A percentile compares a stretch with the other conserved stretches of the same genome.
Evolutionary conservation across 2,797 vertebrate species (phyloP).

Genomic region (Melanotaenia nigrans): DNA sequence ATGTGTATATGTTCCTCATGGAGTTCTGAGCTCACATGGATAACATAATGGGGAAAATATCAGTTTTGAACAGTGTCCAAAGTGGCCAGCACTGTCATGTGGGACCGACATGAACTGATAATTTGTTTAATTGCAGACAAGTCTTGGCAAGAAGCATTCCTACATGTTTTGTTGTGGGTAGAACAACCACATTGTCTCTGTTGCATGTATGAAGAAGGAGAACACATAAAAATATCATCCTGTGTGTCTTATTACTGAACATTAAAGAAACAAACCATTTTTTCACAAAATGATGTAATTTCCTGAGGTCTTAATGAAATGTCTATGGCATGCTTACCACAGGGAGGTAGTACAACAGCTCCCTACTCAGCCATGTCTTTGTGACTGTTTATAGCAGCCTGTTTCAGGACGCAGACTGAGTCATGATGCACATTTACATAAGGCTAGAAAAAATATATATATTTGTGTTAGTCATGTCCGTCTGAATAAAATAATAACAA

Average conservation of each 20-base stretch:
- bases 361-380: too few relatives aligned
- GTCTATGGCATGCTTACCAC: too few relatives aligned
- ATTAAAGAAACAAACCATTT: not conserved
- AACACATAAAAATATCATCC: not conserved
- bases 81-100: constrained; percentile 36
- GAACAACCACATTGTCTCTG: not conserved
- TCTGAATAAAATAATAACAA: too few relatives aligned
- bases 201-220: not conserved
- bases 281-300: not conserved
- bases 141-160: constrained; percentile 31
- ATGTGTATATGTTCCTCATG: constrained; percentile 4
- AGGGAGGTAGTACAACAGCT: too few relatives aligned
- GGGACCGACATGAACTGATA: constrained; percentile 27
- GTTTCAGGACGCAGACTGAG: too few relatives aligned
- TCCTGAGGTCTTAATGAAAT: not conserved
- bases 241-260: not conserved
- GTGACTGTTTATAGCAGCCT: too few relatives aligned
- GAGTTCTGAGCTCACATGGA: constrained; percentile 9
- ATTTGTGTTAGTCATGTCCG: too few relatives aligned
- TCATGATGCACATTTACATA: too few relatives aligned
- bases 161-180: constrained; percentile 17
- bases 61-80: constrained; percentile 1
- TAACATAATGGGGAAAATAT: constrained; percentile 9
- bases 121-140: constrained; percentile 32
- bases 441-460: too few relatives aligned